A percentile compares a stretch with the other conserved stretches of the same genome.
Conservation (phyloP, 1,140 invertebrate species). For the Caerostris extrusa region DNA sequence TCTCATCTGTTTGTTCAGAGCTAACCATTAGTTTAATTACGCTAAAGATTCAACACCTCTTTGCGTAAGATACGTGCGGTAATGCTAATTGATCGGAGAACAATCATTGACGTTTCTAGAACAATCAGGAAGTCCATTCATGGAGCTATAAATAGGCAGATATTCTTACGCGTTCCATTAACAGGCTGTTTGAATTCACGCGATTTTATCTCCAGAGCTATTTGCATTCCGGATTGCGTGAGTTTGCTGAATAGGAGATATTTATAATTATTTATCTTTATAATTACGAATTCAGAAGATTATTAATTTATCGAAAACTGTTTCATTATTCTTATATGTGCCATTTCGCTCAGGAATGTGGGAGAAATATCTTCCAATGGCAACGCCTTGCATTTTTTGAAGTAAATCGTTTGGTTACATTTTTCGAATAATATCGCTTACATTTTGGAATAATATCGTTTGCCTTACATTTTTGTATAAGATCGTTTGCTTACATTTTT, state of each 20-base stretch:
- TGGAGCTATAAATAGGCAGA: background rate
- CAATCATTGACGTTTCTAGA: background rate
- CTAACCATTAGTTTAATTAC: background rate
- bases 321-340: no score
- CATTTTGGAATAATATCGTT: no score
- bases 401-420: no score
- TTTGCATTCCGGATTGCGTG: background rate
- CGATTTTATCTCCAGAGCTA: background rate
- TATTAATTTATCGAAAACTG: no score
- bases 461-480: no score
- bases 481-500: no score
- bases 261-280: background rate
- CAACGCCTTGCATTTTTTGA: no score
- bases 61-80: background rate
- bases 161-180: background rate
- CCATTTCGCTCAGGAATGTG: no score
- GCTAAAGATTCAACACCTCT: constrained; percentile 10
- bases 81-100: background rate
- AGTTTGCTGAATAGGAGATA: background rate
- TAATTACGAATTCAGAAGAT: background rate
- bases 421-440: no score
- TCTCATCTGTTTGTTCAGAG: background rate
- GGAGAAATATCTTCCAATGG: no score
- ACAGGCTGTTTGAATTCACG: background rate
- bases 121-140: background rate